A percentile compares a stretch with the other conserved stretches of the same genome.
These are phyloP conservation scores for Cassiopea xamachana DNA, from an alignment of 30 jellyfish, hydroid and myxozoan genomes.

Conservation along the genomic window DNA sequence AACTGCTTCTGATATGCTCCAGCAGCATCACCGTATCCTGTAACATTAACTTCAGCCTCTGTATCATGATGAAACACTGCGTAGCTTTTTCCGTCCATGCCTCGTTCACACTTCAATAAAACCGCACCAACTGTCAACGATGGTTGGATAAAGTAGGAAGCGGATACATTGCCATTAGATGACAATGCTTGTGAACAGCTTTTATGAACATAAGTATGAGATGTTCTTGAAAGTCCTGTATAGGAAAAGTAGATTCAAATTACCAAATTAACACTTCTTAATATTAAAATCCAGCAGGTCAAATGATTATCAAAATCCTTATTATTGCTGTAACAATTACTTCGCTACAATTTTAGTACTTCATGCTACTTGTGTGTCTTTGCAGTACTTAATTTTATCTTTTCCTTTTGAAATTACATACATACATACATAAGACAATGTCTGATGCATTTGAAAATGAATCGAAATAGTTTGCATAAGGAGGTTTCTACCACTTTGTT, in stretches of 20 bases:
- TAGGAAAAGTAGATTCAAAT: neutral
- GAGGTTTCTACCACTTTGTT: too few species aligned
- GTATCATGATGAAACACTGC: conserved; percentile 37
- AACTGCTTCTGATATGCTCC: conserved; percentile 9
- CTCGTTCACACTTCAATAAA: neutral
- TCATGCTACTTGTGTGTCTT: too few species aligned
- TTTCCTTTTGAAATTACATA: too few species aligned
- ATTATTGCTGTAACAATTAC: too few species aligned
- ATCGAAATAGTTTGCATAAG: too few species aligned
- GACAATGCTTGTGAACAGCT: conserved; percentile 8
- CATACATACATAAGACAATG: too few species aligned
- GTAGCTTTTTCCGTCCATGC: neutral
- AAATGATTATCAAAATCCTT: too few species aligned
- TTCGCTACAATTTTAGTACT: too few species aligned
- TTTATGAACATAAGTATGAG: conserved; percentile 10
- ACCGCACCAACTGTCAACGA: conserved; percentile 18
- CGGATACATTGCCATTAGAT: neutral
- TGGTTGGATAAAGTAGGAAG: conserved; percentile 7
- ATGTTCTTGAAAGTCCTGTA: neutral
- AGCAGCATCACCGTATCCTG: conserved; percentile 1
- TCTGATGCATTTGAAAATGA: too few species aligned
- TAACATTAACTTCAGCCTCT: conserved; percentile 12
- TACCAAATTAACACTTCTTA: too few species aligned
- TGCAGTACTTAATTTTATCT: too few species aligned
- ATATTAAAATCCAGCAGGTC: too few species aligned